Percentiles rank a stretch among this genome's conserved stretches.
These are phyloP conservation scores for Aurelia aurita DNA, from an alignment of 30 jellyfish, hydroid and myxozoan species.

Conservation along the genomic window DNA sequence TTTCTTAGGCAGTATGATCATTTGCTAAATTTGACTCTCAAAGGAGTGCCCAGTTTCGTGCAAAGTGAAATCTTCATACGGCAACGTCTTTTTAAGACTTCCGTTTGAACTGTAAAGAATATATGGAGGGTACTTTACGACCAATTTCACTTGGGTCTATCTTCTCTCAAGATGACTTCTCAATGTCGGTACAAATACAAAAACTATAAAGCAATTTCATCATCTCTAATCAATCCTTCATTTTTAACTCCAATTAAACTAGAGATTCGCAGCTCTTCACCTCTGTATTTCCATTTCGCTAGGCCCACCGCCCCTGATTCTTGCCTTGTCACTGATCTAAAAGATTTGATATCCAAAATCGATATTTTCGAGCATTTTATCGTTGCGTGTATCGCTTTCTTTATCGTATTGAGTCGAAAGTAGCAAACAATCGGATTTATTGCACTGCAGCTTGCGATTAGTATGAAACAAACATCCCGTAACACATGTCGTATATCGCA, in stretches of 20 bases:
- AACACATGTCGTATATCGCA: slow-evolving; percentile 80
- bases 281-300: not conserved
- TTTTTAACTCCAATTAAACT: not conserved
- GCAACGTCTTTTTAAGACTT: no score
- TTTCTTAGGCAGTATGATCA: no score
- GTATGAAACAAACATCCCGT: slow-evolving; percentile 82
- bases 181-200: no score
- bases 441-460: slow-evolving; percentile 77
- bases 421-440: slow-evolving; percentile 87
- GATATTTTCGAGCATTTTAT: slow-evolving; percentile 8
- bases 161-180: no score
- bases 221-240: not conserved
- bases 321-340: not conserved
- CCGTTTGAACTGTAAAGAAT: no score
- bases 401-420: slow-evolving; percentile 68
- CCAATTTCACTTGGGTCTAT: no score
- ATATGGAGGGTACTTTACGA: no score
- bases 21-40: no score
- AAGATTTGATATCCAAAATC: not conserved
- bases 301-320: not conserved
- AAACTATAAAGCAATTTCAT: not conserved
- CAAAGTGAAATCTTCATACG: no score
- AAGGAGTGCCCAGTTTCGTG: no score
- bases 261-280: not conserved
- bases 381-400: slow-evolving; percentile 57